A percentile compares a stretch with the other conserved stretches of the same genome.
Evolutionary conservation across 2,888 invertebrate species (phyloP).

Genomic region (Amphiduros pacificus): DNA sequence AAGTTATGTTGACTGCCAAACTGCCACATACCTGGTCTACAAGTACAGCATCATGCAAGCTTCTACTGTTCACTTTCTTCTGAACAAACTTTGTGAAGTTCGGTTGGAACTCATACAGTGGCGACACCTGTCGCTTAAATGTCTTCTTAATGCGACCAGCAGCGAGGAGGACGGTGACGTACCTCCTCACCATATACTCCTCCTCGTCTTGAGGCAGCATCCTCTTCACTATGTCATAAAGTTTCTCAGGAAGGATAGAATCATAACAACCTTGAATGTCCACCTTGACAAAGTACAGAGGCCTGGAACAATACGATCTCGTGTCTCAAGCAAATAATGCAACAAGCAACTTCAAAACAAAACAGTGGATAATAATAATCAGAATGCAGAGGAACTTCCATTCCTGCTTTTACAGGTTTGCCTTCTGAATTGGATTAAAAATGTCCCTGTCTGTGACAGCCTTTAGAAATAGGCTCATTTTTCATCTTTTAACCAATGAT

Average conservation of each 20-base stretch:
- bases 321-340: too few species aligned
- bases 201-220: slow-evolving; percentile 4
- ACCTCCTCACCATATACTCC: slow-evolving; percentile 36
- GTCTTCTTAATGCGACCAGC: slow-evolving; percentile 29
- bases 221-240: slow-evolving; percentile 36
- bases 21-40: slow-evolving; percentile 36
- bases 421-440: too few species aligned
- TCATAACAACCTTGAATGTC: slow-evolving; percentile 52
- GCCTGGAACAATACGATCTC: slow-evolving; percentile 25
- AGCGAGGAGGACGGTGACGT: slow-evolving; percentile 29
- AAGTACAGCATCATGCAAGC: slow-evolving; percentile 33
- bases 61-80: slow-evolving; percentile 16
- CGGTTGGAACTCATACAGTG: slow-evolving; percentile 32
- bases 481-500: too few species aligned
- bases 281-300: slow-evolving; percentile 50
- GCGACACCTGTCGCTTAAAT: slow-evolving; percentile 32
- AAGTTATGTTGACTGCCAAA: too few species aligned
- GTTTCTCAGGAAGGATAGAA: slow-evolving; percentile 40
- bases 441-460: too few species aligned
- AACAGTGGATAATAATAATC: too few species aligned
- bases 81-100: slow-evolving; percentile 34
- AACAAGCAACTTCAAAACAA: too few species aligned
- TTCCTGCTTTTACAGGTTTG: too few species aligned
- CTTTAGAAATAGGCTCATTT: too few species aligned
- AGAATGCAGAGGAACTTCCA: too few species aligned